phyloP scores from a whole-genome alignment of 1,140 invertebrate genomes.

The Penaeus chinensis region DNA sequence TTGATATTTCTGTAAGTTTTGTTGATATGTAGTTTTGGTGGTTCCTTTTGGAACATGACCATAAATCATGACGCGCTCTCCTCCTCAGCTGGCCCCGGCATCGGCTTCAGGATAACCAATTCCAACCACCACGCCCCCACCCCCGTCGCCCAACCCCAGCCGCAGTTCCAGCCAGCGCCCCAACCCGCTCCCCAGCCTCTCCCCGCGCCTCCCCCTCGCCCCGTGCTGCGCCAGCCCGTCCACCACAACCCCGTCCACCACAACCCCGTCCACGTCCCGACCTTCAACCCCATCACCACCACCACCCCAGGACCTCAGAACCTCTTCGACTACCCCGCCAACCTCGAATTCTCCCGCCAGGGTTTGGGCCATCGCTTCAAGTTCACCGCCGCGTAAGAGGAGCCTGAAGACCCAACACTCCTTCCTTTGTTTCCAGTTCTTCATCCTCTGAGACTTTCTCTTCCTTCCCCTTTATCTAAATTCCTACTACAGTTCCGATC shows the following conservation, averaged over 20 bases:
- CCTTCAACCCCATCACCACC: constrained; percentile 1
- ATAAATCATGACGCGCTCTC: too few species aligned
- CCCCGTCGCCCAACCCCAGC: constrained; percentile 25
- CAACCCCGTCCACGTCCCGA: neutral
- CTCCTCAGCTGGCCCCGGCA: constrained; percentile 56
- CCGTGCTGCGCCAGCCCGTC: neutral
- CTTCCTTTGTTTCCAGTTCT: too few species aligned
- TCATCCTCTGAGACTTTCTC: neutral
- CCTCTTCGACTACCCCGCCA: constrained; percentile 62
- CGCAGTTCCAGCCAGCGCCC: constrained; percentile 46
- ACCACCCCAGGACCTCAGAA: constrained; percentile 42
- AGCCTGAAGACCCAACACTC: neutral
- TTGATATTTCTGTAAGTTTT: too few species aligned
- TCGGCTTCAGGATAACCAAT: constrained; percentile 62
- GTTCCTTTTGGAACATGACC: too few species aligned
- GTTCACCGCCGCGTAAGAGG: constrained; percentile 53
- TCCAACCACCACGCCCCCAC: constrained; percentile 55
- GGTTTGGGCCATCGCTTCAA: constrained; percentile 55
- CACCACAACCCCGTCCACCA: neutral
- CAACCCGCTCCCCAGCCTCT: constrained; percentile 29
- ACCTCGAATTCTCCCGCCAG: constrained; percentile 54
- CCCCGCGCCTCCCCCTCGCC: neutral
- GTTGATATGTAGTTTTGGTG: too few species aligned
- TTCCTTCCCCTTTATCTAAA: too few species aligned
- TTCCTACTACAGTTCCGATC: too few species aligned